Evolutionary conservation across 23 tunicate species (phyloP), one percentile per base, ranked within the genome.

Genomic region (Halocynthia roretzi): DNA sequence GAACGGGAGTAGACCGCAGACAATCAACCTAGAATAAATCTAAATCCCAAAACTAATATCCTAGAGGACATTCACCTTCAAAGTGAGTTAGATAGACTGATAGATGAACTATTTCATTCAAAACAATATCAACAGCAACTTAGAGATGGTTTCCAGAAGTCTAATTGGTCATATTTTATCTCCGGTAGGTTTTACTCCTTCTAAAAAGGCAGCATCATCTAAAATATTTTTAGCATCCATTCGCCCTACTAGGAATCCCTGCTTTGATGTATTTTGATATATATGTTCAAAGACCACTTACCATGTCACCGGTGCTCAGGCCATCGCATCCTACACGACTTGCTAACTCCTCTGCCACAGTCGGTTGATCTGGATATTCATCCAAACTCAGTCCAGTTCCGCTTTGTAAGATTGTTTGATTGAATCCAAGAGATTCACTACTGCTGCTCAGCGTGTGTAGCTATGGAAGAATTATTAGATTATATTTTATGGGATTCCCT

Each of bases 381-480:
- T 75, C 51, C n/a, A 83, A 75, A 51, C 56, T 60, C 31, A 50
- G 20, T 8, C 67, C 71, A 53, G 81, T 75, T 50, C 86, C 86
- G 51, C 86, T 83, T 83, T 83, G 81, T 52, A 83, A 31, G 18
- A 83, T 83, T 10, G 70, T 77, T 83, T 74, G 70, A 63, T 65
- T 62, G 61, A 75, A 49, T 18, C 78, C 78, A 18, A 83, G 60
- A 20, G 58, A 23, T 40, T 50, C 18, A 74, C 67, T 75, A 18
- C 67, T 50, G 11, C 61, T 50, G 51, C 86, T 83, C 54, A 83
- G 8, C 53, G 80, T 83, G 74, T 83, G 86, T 60, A 83, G 15
- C 86, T 83, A 51, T 31, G 18, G 6, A n/a, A 8, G 15, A 77
- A 62, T 18, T n/a, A 48, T 40, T 44, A 40, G n/a, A 50, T 2